Conservation (phyloP, 2,113 vertebrate genomes). For the Crotalus helleri region DNA sequence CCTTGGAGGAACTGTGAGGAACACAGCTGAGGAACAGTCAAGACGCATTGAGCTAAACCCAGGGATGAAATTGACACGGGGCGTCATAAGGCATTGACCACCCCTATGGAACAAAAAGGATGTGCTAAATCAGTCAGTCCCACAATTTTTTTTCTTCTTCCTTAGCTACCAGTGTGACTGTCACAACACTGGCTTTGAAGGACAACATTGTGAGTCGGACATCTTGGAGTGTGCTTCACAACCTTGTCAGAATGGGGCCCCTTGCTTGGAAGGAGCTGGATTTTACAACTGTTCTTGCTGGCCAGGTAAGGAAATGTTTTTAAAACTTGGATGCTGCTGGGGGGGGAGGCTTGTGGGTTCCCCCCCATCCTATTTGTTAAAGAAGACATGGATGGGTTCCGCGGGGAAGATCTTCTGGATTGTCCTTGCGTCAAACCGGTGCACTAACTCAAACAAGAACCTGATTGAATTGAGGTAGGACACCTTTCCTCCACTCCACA, state of each 20-base stretch:
- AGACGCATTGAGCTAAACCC: neutral
- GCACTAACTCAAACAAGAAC: neutral
- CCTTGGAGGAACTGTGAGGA: neutral
- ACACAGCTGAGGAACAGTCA: neutral
- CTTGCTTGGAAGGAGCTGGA: slow-evolving; percentile 80
- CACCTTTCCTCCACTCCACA: too few species aligned
- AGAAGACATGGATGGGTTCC: neutral
- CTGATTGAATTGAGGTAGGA: neutral
- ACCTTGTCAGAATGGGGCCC: slow-evolving; percentile 84
- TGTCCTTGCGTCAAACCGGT: neutral
- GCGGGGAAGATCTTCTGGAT: neutral
- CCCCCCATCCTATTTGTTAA: neutral
- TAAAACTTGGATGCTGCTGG: neutral
- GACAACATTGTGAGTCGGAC: slow-evolving; percentile 80
- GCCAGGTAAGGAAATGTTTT: slow-evolving; percentile 75
- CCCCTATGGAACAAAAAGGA: neutral
- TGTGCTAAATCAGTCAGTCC: neutral
- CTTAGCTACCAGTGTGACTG: slow-evolving; percentile 87
- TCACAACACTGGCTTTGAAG: slow-evolving; percentile 80
- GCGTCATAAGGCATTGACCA: neutral
- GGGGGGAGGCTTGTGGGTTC: neutral
- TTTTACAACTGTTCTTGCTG: slow-evolving; percentile 85
- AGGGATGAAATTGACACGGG: neutral
- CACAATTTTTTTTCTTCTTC: neutral
- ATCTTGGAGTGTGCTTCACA: slow-evolving; percentile 86